Conservation (phyloP, 2,113 vertebrate species). For the Tamias sibiricus region DNA sequence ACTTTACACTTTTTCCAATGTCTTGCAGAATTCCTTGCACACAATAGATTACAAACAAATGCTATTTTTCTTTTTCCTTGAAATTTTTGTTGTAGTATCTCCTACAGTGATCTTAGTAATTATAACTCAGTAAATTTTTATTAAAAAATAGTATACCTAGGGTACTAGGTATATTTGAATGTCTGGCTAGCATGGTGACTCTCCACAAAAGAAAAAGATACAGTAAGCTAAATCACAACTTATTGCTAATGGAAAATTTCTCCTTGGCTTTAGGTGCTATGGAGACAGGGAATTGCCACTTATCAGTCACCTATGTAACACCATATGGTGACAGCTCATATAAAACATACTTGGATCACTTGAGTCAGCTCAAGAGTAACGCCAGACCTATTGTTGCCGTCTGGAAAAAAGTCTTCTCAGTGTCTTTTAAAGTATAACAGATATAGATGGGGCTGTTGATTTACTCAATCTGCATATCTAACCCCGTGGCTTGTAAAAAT, state of each 20-base stretch:
- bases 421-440: neutral
- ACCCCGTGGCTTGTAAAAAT: neutral
- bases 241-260: neutral
- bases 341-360: neutral
- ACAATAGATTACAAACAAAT: neutral
- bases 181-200: neutral
- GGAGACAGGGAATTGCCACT: neutral
- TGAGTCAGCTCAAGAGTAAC: neutral
- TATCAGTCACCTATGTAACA: neutral
- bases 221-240: neutral
- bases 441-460: neutral
- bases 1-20: neutral
- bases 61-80: neutral
- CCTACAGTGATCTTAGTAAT: neutral
- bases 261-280: neutral
- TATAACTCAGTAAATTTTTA: neutral
- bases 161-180: neutral
- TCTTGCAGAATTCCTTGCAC: neutral
- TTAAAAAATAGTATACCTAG: neutral
- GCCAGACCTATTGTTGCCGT: neutral
- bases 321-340: accelerated
- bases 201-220: neutral
- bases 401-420: neutral
- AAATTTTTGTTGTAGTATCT: neutral
- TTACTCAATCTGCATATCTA: neutral